Percentiles rank a stretch among this genome's conserved stretches.
Evolutionary conservation across 2,797 vertebrate species (phyloP).

Genomic region (Microctenopoma steveboyesi): DNA sequence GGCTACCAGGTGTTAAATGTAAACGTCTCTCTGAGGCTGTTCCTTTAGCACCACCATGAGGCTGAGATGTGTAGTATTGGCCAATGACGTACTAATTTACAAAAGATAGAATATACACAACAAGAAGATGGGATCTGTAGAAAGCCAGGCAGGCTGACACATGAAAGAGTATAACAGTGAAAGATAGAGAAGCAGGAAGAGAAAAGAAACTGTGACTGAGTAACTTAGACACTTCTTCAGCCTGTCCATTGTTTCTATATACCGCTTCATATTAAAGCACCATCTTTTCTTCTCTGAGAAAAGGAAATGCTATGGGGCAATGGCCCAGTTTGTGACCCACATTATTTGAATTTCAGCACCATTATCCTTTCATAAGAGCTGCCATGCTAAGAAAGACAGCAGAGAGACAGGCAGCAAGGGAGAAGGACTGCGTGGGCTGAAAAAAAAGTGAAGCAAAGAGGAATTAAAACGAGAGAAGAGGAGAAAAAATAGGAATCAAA

Average conservation of each 20-base stretch:
- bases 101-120: constrained; percentile 9
- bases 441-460: constrained; percentile 34
- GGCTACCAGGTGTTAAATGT: neutral
- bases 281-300: constrained; percentile 80
- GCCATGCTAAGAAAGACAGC: constrained; percentile 79
- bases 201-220: constrained; percentile 39
- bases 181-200: constrained; percentile 15
- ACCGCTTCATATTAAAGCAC: constrained; percentile 85
- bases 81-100: constrained; percentile 4
- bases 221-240: constrained; percentile 39
- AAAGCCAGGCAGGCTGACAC: constrained; percentile 24
- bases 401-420: constrained; percentile 78
- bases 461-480: constrained; percentile 13
- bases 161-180: constrained; percentile 25
- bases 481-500: constrained; percentile 43
- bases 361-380: constrained; percentile 73
- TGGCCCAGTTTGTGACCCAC: constrained; percentile 80
- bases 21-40: neutral
- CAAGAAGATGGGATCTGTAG: constrained; percentile 8
- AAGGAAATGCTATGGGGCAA: constrained; percentile 64
- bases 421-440: constrained; percentile 38
- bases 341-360: constrained; percentile 76
- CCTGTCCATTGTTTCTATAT: constrained; percentile 60
- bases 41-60: neutral
- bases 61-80: neutral